phyloP scores from a whole-genome alignment of 2,888 invertebrate species.

The Temnothorax rugatulus region DNA sequence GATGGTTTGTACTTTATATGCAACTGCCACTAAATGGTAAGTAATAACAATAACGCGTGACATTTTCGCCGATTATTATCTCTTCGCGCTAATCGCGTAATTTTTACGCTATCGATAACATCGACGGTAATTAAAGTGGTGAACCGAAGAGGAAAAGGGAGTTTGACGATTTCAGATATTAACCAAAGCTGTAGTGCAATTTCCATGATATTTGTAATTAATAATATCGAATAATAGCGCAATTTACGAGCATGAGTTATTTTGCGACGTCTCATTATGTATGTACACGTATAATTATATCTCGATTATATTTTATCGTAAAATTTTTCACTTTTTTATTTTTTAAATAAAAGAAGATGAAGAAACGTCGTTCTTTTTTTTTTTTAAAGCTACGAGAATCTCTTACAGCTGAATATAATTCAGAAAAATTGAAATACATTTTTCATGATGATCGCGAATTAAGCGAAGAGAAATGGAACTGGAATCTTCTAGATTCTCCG shows the following conservation, averaged over 20 bases:
- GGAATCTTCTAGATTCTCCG: background rate
- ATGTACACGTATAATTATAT: background rate
- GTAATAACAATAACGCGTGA: slow-evolving; percentile 17
- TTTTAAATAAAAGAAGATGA: background rate
- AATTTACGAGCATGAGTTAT: slow-evolving; percentile 17
- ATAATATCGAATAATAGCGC: background rate
- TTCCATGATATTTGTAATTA: background rate
- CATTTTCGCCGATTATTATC: slow-evolving; percentile 26
- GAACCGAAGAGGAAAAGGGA: background rate
- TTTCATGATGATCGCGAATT: background rate
- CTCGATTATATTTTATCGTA: background rate
- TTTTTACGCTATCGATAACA: slow-evolving; percentile 29
- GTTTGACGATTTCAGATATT: background rate
- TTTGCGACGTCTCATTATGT: background rate
- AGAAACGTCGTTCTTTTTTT: background rate
- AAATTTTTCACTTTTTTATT: slow-evolving; percentile 2
- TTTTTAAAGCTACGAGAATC: background rate
- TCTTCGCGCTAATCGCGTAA: background rate
- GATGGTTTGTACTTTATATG: slow-evolving; percentile 24
- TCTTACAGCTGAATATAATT: background rate
- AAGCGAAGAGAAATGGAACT: background rate
- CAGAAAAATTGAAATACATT: background rate
- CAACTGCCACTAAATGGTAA: slow-evolving; percentile 8
- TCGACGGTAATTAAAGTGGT: slow-evolving; percentile 21
- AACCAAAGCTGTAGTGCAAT: background rate